phyloP scores from a whole-genome alignment of 2,113 vertebrate species.

The Scomber japonicus region DNA sequence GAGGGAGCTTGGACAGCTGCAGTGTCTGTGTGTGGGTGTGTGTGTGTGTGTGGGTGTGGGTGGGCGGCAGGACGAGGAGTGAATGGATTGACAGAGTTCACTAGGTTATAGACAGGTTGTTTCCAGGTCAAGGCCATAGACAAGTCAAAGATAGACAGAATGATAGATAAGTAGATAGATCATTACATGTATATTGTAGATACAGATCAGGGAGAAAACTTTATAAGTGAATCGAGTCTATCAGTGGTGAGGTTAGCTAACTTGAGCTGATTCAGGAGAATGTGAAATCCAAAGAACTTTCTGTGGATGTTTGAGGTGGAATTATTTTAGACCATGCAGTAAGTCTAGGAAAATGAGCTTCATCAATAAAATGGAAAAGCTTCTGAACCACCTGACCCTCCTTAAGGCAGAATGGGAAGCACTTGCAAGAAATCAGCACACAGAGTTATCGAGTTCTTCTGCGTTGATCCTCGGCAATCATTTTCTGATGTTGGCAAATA shows the following conservation, averaged over 20 bases:
- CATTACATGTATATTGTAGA: neutral
- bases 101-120: slow-evolving; percentile 48
- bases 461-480: too few species aligned
- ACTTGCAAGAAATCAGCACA: too few species aligned
- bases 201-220: too few species aligned
- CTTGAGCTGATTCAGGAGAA: too few species aligned
- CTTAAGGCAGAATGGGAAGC: too few species aligned
- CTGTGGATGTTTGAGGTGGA: neutral
- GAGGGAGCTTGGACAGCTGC: slow-evolving; percentile 77
- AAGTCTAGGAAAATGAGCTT: too few species aligned
- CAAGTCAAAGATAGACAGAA: neutral
- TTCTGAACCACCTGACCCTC: too few species aligned
- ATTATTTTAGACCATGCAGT: too few species aligned
- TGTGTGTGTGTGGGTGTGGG: slow-evolving; percentile 26
- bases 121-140: slow-evolving; percentile 61
- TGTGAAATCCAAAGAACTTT: too few species aligned
- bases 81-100: slow-evolving; percentile 40
- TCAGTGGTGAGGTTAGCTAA: too few species aligned
- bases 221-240: too few species aligned
- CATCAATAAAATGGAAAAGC: neutral
- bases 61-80: neutral
- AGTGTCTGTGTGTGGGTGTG: slow-evolving; percentile 59
- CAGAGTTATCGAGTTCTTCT: too few species aligned
- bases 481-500: neutral
- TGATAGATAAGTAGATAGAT: neutral